Percentiles rank a stretch among this genome's conserved stretches.
Conservation (phyloP, 2,113 vertebrate species). For the Antigone vipio region DNA sequence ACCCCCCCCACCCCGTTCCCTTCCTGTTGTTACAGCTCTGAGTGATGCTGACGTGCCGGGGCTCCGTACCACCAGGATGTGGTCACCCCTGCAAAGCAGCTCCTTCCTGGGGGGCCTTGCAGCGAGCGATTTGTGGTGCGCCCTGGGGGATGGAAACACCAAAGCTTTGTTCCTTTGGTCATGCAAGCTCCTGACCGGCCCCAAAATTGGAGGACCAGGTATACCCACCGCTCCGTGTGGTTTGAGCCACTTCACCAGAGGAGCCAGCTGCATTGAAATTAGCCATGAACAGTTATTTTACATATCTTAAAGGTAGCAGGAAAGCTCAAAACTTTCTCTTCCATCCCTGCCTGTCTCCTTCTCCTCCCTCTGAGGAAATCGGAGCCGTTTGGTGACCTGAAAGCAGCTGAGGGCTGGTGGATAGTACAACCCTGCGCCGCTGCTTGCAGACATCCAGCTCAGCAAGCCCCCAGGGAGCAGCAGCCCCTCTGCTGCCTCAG, state of each 20-base stretch:
- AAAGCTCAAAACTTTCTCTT: not conserved
- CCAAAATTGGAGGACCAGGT: not conserved
- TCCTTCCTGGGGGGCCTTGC: not conserved
- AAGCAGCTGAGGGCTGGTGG: not conserved
- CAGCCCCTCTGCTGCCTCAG: not conserved
- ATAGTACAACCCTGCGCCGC: not conserved
- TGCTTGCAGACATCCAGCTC: not conserved
- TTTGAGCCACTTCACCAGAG: not conserved
- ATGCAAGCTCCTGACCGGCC: not conserved
- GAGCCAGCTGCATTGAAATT: not conserved
- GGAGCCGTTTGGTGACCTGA: not conserved
- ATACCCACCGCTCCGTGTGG: fast-evolving
- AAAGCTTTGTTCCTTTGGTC: not conserved
- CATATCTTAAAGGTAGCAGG: not conserved
- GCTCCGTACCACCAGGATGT: not conserved
- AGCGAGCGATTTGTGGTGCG: fast-evolving
- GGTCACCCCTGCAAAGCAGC: not conserved
- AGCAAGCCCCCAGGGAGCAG: not conserved
- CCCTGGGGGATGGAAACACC: not conserved
- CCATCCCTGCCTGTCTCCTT: not conserved
- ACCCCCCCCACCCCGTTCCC: not conserved
- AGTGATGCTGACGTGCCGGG: fast-evolving
- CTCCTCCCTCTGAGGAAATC: not conserved
- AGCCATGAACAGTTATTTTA: not conserved
- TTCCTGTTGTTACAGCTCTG: not conserved